A percentile compares a stretch with the other conserved stretches of the same genome.
These are phyloP conservation scores for Arizona elegans DNA, from an alignment of 2,113 vertebrate species.

Conservation along the genomic window DNA sequence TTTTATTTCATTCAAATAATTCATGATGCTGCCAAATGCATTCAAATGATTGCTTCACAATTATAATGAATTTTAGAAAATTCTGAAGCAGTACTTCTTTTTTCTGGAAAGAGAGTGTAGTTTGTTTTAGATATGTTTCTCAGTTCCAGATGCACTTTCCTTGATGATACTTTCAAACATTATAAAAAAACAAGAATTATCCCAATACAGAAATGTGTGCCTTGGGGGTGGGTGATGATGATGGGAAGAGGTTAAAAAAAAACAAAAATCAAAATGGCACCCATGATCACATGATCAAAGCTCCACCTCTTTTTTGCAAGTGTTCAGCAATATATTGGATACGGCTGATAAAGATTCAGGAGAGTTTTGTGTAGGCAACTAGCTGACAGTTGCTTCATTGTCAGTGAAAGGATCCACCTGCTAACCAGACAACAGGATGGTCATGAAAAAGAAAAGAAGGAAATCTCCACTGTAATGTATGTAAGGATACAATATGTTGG, in stretches of 20 bases:
- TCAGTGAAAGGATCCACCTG: not conserved
- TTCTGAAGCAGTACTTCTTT: not conserved
- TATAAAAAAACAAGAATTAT: not conserved
- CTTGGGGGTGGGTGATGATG: not conserved
- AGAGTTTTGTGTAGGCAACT: not conserved
- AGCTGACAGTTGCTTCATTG: not conserved
- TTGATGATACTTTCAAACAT: not conserved
- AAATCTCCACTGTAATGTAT: not conserved
- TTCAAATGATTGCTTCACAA: not conserved
- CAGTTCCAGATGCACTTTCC: not conserved
- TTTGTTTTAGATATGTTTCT: not conserved
- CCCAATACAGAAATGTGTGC: not conserved
- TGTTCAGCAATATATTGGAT: not conserved
- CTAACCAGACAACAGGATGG: not conserved
- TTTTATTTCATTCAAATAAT: conserved; percentile 15
- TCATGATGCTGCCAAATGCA: not conserved
- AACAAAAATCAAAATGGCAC: not conserved
- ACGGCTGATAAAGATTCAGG: not conserved
- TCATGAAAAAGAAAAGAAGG: not conserved
- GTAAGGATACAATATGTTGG: not conserved
- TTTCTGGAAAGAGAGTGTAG: not conserved
- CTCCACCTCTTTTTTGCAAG: not conserved
- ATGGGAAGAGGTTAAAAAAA: not conserved
- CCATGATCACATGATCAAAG: not conserved
- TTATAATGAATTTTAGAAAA: conserved; percentile 6